Percentiles rank a stretch among this genome's conserved stretches.
These are phyloP conservation scores for Sitta carolinensis DNA, from an alignment of 2,797 vertebrate genomes.

Conservation along the genomic window DNA sequence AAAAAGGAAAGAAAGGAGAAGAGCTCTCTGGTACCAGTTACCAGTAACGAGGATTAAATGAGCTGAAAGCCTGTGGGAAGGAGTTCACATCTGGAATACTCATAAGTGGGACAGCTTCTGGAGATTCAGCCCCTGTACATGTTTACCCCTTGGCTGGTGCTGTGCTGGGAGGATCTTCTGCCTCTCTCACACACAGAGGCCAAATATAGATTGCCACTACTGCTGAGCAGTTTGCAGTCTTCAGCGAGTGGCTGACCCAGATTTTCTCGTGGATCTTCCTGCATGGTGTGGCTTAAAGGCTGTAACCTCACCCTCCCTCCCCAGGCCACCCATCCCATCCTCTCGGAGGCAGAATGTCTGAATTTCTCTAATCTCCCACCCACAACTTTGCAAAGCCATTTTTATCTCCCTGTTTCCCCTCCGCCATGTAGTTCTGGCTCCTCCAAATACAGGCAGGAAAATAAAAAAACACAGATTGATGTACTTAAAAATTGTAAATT, in stretches of 20 bases:
- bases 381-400: neutral
- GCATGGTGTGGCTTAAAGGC: conserved; percentile 19
- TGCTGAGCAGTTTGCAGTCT: neutral
- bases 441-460: neutral
- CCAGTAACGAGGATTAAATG: neutral
- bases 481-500: neutral
- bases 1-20: no score
- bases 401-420: neutral
- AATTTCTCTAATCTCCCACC: neutral
- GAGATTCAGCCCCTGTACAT: neutral
- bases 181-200: neutral
- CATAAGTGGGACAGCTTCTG: neutral
- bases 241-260: conserved; percentile 23
- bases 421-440: neutral
- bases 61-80: neutral
- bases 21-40: neutral
- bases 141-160: neutral
- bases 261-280: conserved; percentile 6
- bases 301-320: conserved; percentile 10
- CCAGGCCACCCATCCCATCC: neutral
- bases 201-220: neutral
- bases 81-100: neutral
- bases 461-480: neutral
- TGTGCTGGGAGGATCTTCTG: neutral
- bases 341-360: neutral